phyloP scores from a whole-genome alignment of 2,888 invertebrate genomes.

The Drosophila macrospina region DNA sequence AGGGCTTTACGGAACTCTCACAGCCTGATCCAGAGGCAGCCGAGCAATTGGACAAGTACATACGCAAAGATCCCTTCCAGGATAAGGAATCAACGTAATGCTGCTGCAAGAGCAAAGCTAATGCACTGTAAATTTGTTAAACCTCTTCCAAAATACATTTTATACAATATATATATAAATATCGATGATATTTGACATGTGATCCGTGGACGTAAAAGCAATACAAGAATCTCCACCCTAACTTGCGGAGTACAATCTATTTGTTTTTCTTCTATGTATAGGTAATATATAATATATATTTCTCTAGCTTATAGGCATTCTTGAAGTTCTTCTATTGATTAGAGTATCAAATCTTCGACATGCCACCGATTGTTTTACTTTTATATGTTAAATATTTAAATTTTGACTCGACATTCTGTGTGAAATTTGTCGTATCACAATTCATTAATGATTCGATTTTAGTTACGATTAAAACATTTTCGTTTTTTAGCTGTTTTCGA shows the following conservation, averaged over 20 bases:
- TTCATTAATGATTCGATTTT: constrained; percentile 25
- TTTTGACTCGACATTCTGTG: neutral
- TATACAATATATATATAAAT: neutral
- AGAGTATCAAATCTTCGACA: too few species aligned
- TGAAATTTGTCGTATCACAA: constrained; percentile 2
- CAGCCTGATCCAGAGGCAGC: constrained; percentile 94
- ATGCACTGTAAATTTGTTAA: constrained; percentile 3
- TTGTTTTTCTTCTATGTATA: neutral
- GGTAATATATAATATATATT: too few species aligned
- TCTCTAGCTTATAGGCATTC: too few species aligned
- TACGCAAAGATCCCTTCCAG: constrained; percentile 86
- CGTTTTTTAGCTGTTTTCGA: constrained; percentile 28
- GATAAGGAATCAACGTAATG: constrained; percentile 50
- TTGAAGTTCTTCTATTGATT: too few species aligned
- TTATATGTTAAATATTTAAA: neutral
- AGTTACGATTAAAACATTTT: constrained; percentile 30
- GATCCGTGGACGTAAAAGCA: constrained; percentile 6
- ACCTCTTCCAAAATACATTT: constrained; percentile 7
- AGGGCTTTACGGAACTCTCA: constrained; percentile 95
- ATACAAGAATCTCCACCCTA: constrained; percentile 1
- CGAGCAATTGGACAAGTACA: constrained; percentile 91
- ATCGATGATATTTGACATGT: neutral
- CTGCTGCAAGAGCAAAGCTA: neutral
- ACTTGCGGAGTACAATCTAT: neutral
- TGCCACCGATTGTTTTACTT: neutral